A percentile compares a stretch with the other conserved stretches of the same genome.
Conservation (phyloP, 30 jellyfish, hydroid and myxozoan species). For the Nemopilema nomurai region DNA sequence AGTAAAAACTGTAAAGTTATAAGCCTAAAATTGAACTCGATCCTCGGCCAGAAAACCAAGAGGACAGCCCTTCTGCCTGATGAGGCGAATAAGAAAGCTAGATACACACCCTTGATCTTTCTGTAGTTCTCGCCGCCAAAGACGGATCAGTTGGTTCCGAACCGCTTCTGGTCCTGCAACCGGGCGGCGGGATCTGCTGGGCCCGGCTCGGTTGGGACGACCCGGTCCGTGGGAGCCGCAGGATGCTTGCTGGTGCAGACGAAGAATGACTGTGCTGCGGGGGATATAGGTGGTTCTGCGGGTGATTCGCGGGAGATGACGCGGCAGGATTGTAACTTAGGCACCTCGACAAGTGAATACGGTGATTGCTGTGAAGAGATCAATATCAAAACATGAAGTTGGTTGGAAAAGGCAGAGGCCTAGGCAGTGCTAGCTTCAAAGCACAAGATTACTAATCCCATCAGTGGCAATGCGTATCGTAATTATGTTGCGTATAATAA, state of each 20-base stretch:
- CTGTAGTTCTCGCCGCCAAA: conserved; percentile 19
- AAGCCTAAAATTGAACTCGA: no score
- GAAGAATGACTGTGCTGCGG: conserved; percentile 50
- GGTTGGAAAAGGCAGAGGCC: background rate
- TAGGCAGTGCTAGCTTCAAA: no score
- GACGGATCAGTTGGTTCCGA: conserved; percentile 57
- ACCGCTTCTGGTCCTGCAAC: conserved; percentile 41
- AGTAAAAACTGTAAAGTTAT: no score
- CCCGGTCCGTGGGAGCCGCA: conserved; percentile 12
- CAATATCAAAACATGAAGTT: background rate
- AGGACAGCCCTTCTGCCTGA: no score
- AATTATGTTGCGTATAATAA: no score
- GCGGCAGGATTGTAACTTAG: background rate
- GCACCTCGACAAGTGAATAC: conserved; percentile 23
- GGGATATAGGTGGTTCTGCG: background rate
- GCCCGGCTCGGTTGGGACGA: conserved; percentile 12
- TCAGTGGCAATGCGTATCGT: no score
- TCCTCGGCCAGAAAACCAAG: no score
- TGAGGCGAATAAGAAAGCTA: background rate
- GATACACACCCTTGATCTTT: conserved; percentile 28
- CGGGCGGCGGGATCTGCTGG: conserved; percentile 1
- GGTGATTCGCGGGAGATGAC: background rate
- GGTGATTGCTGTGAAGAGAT: conserved; percentile 15
- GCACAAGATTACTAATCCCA: no score
- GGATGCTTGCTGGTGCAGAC: conserved; percentile 28